These are phyloP conservation scores for Catharus minimus DNA, from an alignment of 2,113 vertebrate genomes.

Conservation along the genomic window DNA sequence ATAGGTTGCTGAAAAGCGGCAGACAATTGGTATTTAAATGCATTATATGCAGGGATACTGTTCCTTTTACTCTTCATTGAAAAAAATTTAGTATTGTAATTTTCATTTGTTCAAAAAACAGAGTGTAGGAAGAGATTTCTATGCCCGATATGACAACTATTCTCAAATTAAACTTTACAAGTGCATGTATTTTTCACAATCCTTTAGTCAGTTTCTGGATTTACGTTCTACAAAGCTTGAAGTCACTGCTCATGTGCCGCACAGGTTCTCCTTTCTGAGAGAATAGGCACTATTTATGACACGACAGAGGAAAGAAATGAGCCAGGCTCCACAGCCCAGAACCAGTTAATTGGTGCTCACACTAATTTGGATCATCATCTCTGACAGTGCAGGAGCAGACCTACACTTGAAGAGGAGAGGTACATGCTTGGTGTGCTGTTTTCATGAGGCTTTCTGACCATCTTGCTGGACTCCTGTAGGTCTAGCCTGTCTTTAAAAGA, in stretches of 20 bases:
- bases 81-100: not conserved
- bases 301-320: not conserved
- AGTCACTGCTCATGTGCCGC: not conserved
- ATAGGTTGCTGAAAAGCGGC: slow-evolving; percentile 1
- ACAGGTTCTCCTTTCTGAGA: not conserved
- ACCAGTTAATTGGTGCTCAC: not conserved
- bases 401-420: not conserved
- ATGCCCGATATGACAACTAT: not conserved
- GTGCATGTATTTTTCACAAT: not conserved
- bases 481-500: not conserved
- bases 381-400: not conserved
- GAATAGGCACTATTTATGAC: not conserved
- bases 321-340: not conserved
- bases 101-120: not conserved
- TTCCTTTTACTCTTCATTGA: not conserved
- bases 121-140: not conserved
- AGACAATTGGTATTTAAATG: slow-evolving; percentile 17
- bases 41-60: not conserved
- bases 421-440: not conserved
- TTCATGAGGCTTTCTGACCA: not conserved
- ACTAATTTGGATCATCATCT: not conserved
- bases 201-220: not conserved
- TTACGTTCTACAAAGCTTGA: not conserved
- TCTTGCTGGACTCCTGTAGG: not conserved
- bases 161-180: not conserved